phyloP scores from a whole-genome alignment of 2,888 invertebrate genomes.

The Rhagium mordax region DNA sequence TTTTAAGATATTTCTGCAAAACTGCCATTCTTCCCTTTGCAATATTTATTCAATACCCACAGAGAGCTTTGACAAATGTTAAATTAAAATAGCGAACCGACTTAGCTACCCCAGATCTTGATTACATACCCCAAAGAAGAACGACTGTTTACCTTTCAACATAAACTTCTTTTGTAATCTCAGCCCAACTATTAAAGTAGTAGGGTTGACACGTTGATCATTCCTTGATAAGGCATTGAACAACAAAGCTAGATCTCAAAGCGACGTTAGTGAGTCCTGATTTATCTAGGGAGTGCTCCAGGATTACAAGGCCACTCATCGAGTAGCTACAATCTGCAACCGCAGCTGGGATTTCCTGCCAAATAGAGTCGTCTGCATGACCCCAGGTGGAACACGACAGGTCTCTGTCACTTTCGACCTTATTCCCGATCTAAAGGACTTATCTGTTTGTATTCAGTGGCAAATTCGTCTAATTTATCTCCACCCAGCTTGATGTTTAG shows the following conservation, averaged over 20 bases:
- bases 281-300: background rate
- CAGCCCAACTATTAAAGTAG: background rate
- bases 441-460: background rate
- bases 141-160: constrained; percentile 2
- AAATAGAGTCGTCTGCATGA: background rate
- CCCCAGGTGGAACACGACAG: constrained; percentile 1
- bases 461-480: background rate
- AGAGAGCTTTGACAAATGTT: background rate
- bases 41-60: background rate
- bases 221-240: constrained; percentile 15
- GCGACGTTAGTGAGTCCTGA: constrained; percentile 4
- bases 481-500: background rate
- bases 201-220: constrained; percentile 18
- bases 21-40: constrained; percentile 3
- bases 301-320: constrained; percentile 2
- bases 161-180: constrained; percentile 17
- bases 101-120: background rate
- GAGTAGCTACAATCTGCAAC: constrained; percentile 4
- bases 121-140: constrained; percentile 13
- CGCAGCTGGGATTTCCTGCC: constrained; percentile 2
- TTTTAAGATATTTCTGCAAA: constrained; percentile 21
- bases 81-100: constrained; percentile 1
- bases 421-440: background rate
- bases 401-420: background rate
- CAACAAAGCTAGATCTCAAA: constrained; percentile 6